These are phyloP conservation scores for Percopsis transmontana DNA, from an alignment of 2,113 vertebrate species.

Conservation along the genomic window DNA sequence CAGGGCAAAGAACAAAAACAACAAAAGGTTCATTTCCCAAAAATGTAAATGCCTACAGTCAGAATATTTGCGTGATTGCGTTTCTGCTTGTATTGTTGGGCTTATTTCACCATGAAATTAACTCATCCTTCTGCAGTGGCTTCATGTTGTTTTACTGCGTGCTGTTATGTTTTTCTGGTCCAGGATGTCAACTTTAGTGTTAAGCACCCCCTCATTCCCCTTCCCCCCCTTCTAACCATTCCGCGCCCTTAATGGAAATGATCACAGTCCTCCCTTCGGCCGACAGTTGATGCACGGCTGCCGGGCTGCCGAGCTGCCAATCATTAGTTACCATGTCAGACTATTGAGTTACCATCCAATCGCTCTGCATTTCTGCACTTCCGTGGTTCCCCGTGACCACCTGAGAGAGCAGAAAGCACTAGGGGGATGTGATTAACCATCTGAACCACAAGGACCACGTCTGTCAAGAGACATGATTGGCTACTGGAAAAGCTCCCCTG, in stretches of 20 bases:
- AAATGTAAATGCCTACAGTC: too few species aligned
- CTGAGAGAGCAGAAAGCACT: conserved; percentile 16
- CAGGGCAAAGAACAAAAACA: too few species aligned
- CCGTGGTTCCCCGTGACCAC: conserved; percentile 30
- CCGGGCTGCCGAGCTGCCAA: conserved; percentile 49
- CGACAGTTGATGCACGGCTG: conserved; percentile 35
- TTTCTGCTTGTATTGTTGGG: too few species aligned
- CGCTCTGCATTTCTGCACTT: conserved; percentile 25
- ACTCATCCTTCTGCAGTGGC: too few species aligned
- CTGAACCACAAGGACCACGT: not conserved
- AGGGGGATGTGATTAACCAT: not conserved
- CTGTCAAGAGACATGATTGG: conserved; percentile 47
- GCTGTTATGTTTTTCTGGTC: too few species aligned
- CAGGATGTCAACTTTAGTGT: too few species aligned
- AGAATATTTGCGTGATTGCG: too few species aligned
- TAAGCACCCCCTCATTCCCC: not conserved
- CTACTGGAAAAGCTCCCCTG: conserved; percentile 25
- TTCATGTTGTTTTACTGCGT: too few species aligned
- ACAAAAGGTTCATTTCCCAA: too few species aligned
- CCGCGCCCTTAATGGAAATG: conserved; percentile 33
- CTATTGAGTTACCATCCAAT: conserved; percentile 35
- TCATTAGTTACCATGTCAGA: not conserved
- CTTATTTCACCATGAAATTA: too few species aligned
- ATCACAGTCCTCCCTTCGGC: conserved; percentile 39
- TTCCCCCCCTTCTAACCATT: not conserved